Evolutionary conservation across 2,113 vertebrate species (phyloP), one percentile per base, ranked within the genome.

Genomic region (Vulpes lagopus): DNA sequence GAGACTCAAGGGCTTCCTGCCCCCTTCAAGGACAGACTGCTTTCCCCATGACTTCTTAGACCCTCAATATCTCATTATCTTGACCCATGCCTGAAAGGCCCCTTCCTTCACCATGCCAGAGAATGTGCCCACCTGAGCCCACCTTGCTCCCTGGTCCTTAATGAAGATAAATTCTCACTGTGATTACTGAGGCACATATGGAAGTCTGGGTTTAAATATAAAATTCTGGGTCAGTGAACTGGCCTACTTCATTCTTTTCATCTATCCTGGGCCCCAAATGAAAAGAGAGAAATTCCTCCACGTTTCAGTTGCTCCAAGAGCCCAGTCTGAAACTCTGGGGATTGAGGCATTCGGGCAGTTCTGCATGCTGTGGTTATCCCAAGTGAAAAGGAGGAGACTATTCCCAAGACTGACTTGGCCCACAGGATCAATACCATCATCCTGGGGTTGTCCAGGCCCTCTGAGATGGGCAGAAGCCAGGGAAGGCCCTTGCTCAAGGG

Each of bases 201-300:
- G 67, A 97, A 83, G 59, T 27, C 65, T 32, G 19, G 43, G 23
- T 80, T 73, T 89, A 78, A 94, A 94, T 90, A 91, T 69, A 95
- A 55, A 64, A 64, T 87, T 97, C 89, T 82, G 78, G 91, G 94
- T 94, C 82, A 94, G 22, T 8, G 62, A 94, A 57, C 35, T 95
- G 73, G 25, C 35, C 89, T 82, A 73, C n/a, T 97, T 96, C 23
- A 91, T n/a, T 53, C 55, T 89, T 89, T 91, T 43, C 27, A 51
- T 64, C 35, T 78, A 22, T 73, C 78, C n/a, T 3, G 15, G 81
- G 76, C 12, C 43, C 38, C 62, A 86, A 16, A 87, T 69, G 9
- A 94, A 92, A 94, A 83, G 27, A 95, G 59, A 83, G 51, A 62
- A n/a, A 23, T 25, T 38, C 38, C 25, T 83, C 23, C 27, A 67